Base-by-base conservation (phyloP, 2,797 vertebrate species). In the Hippoglossus hippoglossus region DNA sequence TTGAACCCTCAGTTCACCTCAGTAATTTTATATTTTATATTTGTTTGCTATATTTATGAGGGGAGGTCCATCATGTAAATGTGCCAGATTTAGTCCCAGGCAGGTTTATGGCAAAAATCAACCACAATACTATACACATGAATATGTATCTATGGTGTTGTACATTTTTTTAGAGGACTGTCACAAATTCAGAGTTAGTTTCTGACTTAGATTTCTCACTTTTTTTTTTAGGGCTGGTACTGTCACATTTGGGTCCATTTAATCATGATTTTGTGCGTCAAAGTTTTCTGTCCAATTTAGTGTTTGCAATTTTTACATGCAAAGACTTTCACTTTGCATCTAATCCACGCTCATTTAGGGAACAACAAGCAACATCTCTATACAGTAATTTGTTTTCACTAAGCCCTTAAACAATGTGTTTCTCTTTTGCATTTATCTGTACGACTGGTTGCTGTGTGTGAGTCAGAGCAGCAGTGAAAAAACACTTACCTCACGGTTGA, bases 381-480 rank as follows among this genome's bases (percentile, higher is more conserved):
- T 39, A 21, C 53, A 55, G 28, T 68, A 61, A 76, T 59, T 79
- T 47, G 49, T 73, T 76, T 15, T 65, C 57, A 75, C 24, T 51
- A 71, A 61, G 31, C 28, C 41, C n/a, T 60, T 63, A 15, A 47
- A 66, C 26, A 63, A 21, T 36, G 19, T 64, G 39, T 61, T 16
- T 50, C 39, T 46, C 44, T 46, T 46, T 46, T 46, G 44, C 61
- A 39, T 60, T 63, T 25, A 50, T 77, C 31, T 63, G 15, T 68
- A 39, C 12, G 39, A 54, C 62, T 64, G 62, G 49, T 62, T 74
- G 16, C 63, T 49, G 46, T 62, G 52, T 64, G 24, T 4, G 51
- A 44, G 49, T 70, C 31, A 69, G 63, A 62, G 62, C 74, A 81
- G 84, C 58, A n/a, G 73, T 76, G 75, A 88, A 82, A 82, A 78